Conservation (phyloP, 2,888 invertebrate species). For the Heliconius charithonia region DNA sequence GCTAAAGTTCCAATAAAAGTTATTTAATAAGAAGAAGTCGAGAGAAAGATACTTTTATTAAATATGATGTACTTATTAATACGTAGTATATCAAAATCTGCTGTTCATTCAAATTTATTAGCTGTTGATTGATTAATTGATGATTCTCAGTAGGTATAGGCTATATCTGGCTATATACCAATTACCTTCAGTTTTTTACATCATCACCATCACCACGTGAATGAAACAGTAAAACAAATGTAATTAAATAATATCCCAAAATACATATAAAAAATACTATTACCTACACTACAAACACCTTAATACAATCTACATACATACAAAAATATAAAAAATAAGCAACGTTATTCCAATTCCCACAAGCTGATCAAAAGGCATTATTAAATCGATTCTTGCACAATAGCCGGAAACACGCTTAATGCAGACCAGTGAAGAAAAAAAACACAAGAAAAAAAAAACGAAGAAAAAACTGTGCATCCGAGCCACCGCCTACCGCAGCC, state of each 20-base stretch:
- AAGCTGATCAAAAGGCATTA: conserved; percentile 40
- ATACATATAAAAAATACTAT: background rate
- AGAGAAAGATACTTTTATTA: no score
- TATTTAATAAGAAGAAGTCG: no score
- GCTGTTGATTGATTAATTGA: no score
- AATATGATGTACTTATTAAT: no score
- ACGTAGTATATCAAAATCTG: no score
- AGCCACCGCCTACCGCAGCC: conserved; percentile 83
- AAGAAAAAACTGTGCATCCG: conserved; percentile 72
- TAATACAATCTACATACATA: background rate
- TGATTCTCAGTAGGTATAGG: no score
- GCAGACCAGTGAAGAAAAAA: conserved; percentile 67
- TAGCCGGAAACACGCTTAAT: conserved; percentile 78
- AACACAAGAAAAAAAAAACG: conserved; percentile 76
- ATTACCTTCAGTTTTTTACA: no score
- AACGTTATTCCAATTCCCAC: conserved; percentile 35
- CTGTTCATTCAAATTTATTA: no score
- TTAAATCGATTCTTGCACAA: conserved; percentile 60
- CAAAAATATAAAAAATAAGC: background rate
- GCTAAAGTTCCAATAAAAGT: background rate
- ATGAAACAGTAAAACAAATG: no score
- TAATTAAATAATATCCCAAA: background rate
- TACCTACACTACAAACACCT: background rate
- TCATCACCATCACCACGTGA: no score
- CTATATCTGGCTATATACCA: no score